These are phyloP conservation scores for Hesperophylax magnus DNA, from an alignment of 1,140 invertebrate species.

Conservation along the genomic window DNA sequence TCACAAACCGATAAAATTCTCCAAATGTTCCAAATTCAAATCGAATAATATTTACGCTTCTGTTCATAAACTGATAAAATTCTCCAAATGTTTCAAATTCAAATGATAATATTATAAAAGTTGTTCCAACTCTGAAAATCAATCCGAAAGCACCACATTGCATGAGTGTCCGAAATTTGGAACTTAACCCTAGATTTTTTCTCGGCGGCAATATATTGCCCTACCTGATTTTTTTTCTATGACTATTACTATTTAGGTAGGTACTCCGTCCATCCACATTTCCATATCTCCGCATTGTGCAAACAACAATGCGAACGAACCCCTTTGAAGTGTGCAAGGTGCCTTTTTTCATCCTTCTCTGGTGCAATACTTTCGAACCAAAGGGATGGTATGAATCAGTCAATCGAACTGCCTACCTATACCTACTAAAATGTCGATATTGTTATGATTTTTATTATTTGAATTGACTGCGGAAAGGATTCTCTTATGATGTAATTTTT, in stretches of 20 bases:
- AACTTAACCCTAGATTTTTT: too few relatives aligned
- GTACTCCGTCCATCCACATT: background rate
- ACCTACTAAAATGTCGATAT: too few relatives aligned
- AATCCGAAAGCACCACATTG: background rate
- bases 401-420: too few relatives aligned
- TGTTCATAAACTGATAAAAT: too few relatives aligned
- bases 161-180: constrained; percentile 13
- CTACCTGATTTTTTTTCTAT: constrained; percentile 25
- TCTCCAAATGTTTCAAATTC: too few relatives aligned
- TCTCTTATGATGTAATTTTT: too few relatives aligned
- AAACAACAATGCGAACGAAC: constrained; percentile 32
- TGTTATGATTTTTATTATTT: too few relatives aligned
- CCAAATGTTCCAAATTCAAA: too few relatives aligned
- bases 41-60: too few relatives aligned
- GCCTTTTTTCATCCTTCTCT: background rate
- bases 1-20: too few relatives aligned
- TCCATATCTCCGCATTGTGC: constrained; percentile 32
- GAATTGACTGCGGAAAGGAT: too few relatives aligned
- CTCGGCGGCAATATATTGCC: background rate
- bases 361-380: constrained; percentile 4
- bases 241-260: background rate
- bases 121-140: background rate
- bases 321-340: constrained; percentile 33
- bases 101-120: background rate
- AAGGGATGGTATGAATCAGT: background rate